Evolutionary conservation across 1,140 invertebrate genomes (phyloP).

Genomic region (Procambarus clarkii): DNA sequence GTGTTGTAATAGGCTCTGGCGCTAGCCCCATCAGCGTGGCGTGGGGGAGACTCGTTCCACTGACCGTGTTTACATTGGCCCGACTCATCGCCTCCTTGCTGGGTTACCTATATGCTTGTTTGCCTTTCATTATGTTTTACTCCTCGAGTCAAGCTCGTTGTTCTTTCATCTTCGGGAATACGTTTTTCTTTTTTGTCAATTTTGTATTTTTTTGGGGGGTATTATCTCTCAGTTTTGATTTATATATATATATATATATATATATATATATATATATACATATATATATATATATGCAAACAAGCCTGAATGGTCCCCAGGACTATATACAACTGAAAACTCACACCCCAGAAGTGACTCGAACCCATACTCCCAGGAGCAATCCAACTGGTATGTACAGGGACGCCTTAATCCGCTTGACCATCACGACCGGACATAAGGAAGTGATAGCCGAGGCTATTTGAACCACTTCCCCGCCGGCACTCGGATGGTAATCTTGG

Average conservation of each 20-base stretch:
- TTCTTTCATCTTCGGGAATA: neutral
- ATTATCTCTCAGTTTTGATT: neutral
- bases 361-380: too few species aligned
- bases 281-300: neutral
- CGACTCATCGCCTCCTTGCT: neutral
- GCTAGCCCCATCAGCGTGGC: neutral
- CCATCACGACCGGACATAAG: too few species aligned
- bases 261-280: too few species aligned
- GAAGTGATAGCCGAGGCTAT: too few species aligned
- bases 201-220: neutral
- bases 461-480: too few species aligned
- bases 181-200: neutral
- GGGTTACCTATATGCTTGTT: neutral
- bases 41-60: conserved; percentile 28
- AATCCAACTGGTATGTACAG: too few species aligned
- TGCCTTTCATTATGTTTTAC: neutral
- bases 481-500: too few species aligned
- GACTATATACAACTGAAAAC: too few species aligned
- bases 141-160: neutral
- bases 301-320: too few species aligned
- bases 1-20: conserved; percentile 26
- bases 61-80: conserved; percentile 28
- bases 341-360: too few species aligned
- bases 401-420: too few species aligned
- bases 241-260: conserved; percentile 1